A percentile compares a stretch with the other conserved stretches of the same genome.
Evolutionary conservation across 2,888 invertebrate genomes (phyloP).

Genomic region (Abrostola triplasia): DNA sequence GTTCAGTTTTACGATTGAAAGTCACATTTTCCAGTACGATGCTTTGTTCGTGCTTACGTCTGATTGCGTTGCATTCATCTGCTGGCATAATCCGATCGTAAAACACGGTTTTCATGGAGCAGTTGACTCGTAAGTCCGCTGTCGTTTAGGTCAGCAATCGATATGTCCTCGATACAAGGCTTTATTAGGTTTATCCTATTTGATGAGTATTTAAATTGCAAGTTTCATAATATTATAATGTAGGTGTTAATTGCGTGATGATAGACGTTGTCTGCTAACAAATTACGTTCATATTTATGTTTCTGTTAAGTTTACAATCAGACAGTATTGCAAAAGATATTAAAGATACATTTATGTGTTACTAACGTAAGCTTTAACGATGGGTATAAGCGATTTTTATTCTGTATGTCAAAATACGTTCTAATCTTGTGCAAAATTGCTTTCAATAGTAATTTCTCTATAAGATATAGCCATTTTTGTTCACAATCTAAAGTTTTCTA

Average conservation of each 20-base stretch:
- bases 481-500: too few relatives aligned
- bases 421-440: too few relatives aligned
- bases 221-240: slow-evolving; percentile 25
- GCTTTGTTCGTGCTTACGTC: slow-evolving; percentile 81
- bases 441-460: too few relatives aligned
- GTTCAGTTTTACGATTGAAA: slow-evolving; percentile 83
- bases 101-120: slow-evolving; percentile 75
- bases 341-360: background rate
- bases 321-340: background rate
- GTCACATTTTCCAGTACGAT: slow-evolving; percentile 84
- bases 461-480: too few relatives aligned
- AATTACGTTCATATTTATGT: slow-evolving; percentile 4
- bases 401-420: too few relatives aligned
- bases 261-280: background rate
- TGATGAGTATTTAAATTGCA: slow-evolving; percentile 22
- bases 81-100: slow-evolving; percentile 83
- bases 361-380: too few relatives aligned
- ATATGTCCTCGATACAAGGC: slow-evolving; percentile 35
- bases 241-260: slow-evolving; percentile 28
- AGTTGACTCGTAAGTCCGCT: slow-evolving; percentile 58
- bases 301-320: background rate
- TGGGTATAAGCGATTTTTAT: too few relatives aligned
- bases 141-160: slow-evolving; percentile 54
- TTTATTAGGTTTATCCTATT: slow-evolving; percentile 41
- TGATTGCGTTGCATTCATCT: slow-evolving; percentile 85